Conservation (phyloP, 92 coral and sea anemone species). For the Isaurus tuberculatus region DNA sequence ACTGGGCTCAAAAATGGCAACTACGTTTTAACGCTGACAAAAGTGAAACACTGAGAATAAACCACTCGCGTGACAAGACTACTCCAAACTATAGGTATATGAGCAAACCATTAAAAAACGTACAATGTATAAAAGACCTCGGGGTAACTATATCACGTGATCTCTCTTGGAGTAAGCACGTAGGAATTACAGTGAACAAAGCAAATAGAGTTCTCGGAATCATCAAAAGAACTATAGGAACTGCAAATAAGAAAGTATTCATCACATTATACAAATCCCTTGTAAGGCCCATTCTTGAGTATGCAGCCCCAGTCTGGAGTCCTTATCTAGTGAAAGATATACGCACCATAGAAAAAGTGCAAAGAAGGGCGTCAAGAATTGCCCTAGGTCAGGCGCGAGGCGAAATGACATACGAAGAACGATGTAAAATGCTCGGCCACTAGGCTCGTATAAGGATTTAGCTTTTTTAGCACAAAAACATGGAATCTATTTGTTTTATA, state of each 20-base stretch:
- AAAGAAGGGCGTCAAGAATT: background rate
- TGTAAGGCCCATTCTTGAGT: background rate
- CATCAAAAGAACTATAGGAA: background rate
- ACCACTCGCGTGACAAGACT: background rate
- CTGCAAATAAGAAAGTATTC: background rate
- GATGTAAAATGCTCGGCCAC: no score
- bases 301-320: background rate
- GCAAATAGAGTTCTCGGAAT: background rate
- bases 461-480: no score
- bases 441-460: no score
- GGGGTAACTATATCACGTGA: background rate
- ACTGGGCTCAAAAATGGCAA: background rate
- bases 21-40: background rate
- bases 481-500: no score
- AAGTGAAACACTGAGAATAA: background rate
- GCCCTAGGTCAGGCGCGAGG: background rate
- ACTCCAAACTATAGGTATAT: background rate
- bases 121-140: background rate
- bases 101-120: background rate
- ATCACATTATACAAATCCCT: background rate
- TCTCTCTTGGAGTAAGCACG: background rate
- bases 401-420: background rate
- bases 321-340: background rate
- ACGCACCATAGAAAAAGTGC: background rate
- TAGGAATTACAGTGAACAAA: background rate